Evolutionary conservation across 2,797 vertebrate genomes (phyloP), one percentile per base, ranked within the genome.

Genomic region (Clarias pachynema): DNA sequence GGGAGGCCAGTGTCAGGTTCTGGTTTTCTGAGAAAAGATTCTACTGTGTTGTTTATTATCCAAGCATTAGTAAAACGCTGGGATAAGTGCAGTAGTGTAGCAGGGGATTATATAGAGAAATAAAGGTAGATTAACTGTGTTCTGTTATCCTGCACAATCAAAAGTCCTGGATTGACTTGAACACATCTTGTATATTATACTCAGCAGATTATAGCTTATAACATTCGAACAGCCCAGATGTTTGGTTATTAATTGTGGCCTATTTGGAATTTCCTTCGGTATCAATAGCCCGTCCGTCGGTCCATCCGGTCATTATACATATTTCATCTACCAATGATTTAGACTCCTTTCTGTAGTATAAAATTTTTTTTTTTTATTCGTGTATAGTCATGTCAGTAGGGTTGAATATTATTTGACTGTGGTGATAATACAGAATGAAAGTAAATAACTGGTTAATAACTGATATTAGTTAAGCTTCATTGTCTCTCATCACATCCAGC

Each of bases 401-500:
- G 4, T 60, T 62, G 0, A 79, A 44, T 26, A 16, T 20, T 18
- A n/a, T 40, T 63, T 63, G 44, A n/a, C 15, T 44, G 22, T 83
- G 65, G 31, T 83, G 37, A 4, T 79, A 9, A 74, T 6, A n/a
- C 72, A 60, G 31, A 62, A 20, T 37, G 26, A 72, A 66, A 24
- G 9, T 53, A 44, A 59, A 60, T 75, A 49, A 69, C 40, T 69
- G 31, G 44, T 34, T 65, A 59, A 44, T 60, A 53, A 44, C 44
- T n/a, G 49, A 34, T 78, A 56, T 73, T 31, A 83, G 29, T 84
- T 73, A 26, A 87, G 40, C 81, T 62, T n/a, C 87, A 73, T 82
- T 79, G 16, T 88, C 85, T 91, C 87, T 90, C 83, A 62, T 82
- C 86, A 29, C 85, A 68, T 85, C 85, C 91, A 89, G 86, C 90